Evolutionary conservation across 2,113 vertebrate genomes (phyloP).

Genomic region (Caranx ignobilis): DNA sequence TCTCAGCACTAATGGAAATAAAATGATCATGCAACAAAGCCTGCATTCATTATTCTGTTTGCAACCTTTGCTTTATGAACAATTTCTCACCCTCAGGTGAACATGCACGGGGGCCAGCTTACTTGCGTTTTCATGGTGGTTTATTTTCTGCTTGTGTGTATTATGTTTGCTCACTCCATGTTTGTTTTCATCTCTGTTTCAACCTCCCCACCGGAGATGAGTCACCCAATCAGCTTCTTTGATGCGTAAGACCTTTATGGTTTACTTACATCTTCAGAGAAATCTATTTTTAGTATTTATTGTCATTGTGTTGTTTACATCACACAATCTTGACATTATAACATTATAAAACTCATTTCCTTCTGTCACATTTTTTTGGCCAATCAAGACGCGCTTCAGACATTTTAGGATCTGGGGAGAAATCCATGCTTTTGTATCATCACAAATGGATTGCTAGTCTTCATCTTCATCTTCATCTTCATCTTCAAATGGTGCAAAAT

Average conservation of each 20-base stretch:
- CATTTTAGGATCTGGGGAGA: too few species aligned
- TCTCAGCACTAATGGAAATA: slow-evolving; percentile 73
- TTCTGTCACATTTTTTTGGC: neutral
- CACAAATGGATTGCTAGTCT: neutral
- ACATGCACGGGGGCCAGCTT: neutral
- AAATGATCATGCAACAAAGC: slow-evolving; percentile 62
- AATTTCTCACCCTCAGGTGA: neutral
- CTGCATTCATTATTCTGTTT: slow-evolving; percentile 9
- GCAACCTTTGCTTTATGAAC: neutral
- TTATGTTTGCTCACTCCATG: neutral
- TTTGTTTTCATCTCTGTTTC: neutral
- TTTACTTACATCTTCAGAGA: neutral
- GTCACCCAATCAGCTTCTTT: neutral
- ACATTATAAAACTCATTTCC: neutral
- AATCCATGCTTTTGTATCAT: neutral
- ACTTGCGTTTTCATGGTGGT: neutral
- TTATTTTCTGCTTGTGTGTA: neutral
- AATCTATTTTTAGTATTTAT: neutral
- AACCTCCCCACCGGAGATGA: neutral
- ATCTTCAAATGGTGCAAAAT: too few species aligned
- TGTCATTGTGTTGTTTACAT: neutral
- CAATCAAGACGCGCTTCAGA: neutral
- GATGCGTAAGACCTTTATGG: neutral
- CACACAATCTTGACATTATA: neutral
- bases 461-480: neutral